Evolutionary conservation across 2,888 invertebrate species (phyloP), one percentile per base, ranked within the genome.

Genomic region (Acleris cristana): DNA sequence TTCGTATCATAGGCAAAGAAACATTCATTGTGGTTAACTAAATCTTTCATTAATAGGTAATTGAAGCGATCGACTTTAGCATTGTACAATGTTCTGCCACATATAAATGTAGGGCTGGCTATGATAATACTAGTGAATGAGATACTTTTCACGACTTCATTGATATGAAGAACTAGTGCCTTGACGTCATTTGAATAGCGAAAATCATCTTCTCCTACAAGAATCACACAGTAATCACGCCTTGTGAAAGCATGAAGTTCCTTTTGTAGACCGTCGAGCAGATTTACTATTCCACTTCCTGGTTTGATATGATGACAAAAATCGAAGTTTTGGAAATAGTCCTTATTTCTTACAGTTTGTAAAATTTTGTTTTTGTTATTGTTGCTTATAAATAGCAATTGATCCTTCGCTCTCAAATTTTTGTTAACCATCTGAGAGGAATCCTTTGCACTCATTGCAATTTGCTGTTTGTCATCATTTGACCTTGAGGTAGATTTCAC

Each of bases 371-470:
- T 40, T 18, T 18, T 53, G 44, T 61, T 61, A 40, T 61, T 61
- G 10, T n/a, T 44, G n/a, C 61, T 61, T n/a, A 61, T 6, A 21
- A 61, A 52, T 21, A 61, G 44, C 26, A 61, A n/a, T 26, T 61
- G 44, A 12, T 54, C 14, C 26, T 23, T 61, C 7, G 30, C 30
- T 30, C 30, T 30, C 30, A 30, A 30, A 3, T 30, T 30, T 30
- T 30, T 30, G 30, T 14, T 16, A 16, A 10, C 3, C 44, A 14
- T 44, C 44, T 44, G 44, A 0, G 57, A 16, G 19, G 45, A 26
- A n/a, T 12, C 44, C 8, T 26, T 19, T 16, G 16, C 18, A 49
- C 49, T 7, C 16, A 6, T 49, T n/a, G 16, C 49, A n/a, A 1
- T n/a, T 14, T 7, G 18, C 30, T 30, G 30, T 30, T 30, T 30